Evolutionary conservation across 2,797 vertebrate genomes (phyloP).

Genomic region (Borostomias antarcticus): DNA sequence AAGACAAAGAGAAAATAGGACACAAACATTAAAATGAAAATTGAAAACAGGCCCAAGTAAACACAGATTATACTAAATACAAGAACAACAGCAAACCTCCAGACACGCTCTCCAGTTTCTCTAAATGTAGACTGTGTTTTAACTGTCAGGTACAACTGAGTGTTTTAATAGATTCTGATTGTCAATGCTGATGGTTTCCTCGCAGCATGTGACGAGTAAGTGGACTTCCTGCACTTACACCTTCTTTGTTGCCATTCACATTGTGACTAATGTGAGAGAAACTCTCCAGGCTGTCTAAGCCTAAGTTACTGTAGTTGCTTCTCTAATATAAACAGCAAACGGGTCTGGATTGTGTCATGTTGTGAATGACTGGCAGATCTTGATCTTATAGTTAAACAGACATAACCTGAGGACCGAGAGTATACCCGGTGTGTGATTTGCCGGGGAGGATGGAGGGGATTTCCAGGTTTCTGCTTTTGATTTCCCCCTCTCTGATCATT

Average conservation of each 20-base stretch:
- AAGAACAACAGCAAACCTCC: too few species aligned
- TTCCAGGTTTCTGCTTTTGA: too few species aligned
- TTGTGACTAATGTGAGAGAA: conserved; percentile 65
- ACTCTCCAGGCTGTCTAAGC: conserved; percentile 67
- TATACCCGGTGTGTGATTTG: too few species aligned
- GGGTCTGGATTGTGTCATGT: background rate
- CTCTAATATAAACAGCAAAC: background rate
- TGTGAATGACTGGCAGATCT: background rate
- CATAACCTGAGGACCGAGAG: background rate
- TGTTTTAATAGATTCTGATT: conserved; percentile 74
- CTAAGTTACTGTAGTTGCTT: conserved; percentile 46
- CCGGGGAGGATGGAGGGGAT: too few species aligned
- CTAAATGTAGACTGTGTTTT: conserved; percentile 58
- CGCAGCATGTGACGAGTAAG: conserved; percentile 70
- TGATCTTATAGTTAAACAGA: conserved; percentile 1
- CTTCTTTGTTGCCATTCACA: conserved; percentile 46
- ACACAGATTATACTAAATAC: too few species aligned
- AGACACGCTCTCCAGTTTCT: too few species aligned
- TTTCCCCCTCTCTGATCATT: too few species aligned
- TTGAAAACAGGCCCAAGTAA: too few species aligned
- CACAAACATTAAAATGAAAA: too few species aligned
- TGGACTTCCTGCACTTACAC: conserved; percentile 60
- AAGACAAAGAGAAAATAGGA: too few species aligned
- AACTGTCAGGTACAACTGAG: conserved; percentile 75
- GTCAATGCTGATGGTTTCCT: conserved; percentile 68